Percentiles rank a stretch among this genome's conserved stretches.
These are phyloP conservation scores for Poeciliopsis retropinna DNA, from an alignment of 2,113 vertebrate genomes.

Conservation along the genomic window DNA sequence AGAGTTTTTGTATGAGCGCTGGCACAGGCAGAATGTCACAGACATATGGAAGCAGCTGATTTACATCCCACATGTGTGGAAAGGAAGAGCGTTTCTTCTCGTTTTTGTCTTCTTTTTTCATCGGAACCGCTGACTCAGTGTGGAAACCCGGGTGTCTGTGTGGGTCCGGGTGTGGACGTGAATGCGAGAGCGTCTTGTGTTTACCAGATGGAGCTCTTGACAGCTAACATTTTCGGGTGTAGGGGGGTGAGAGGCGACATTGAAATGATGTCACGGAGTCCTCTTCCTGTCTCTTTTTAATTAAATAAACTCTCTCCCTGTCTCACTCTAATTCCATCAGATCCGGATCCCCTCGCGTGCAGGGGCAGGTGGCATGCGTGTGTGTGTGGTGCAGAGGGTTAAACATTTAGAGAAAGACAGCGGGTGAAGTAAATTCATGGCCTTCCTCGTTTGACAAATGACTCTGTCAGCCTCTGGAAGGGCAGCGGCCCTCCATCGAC, in stretches of 20 bases:
- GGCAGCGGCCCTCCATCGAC: constrained; percentile 54
- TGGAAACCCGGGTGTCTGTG: background rate
- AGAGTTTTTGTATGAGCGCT: constrained; percentile 19
- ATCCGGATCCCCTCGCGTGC: constrained; percentile 44
- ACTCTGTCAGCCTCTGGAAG: constrained; percentile 69
- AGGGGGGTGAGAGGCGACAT: constrained; percentile 40
- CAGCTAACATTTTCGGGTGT: constrained; percentile 38
- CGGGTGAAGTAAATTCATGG: constrained; percentile 65
- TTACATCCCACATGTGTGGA: constrained; percentile 44
- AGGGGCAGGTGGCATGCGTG: constrained; percentile 41
- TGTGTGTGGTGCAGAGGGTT: constrained; percentile 52
- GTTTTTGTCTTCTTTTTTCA: background rate
- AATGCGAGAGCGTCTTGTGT: constrained; percentile 37
- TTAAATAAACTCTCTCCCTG: constrained; percentile 60
- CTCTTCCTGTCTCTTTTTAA: constrained; percentile 68
- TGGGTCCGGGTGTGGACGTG: constrained; percentile 8
- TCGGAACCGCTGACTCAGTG: constrained; percentile 43
- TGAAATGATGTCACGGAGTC: constrained; percentile 69
- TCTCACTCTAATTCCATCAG: constrained; percentile 65
- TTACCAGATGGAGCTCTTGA: constrained; percentile 69
- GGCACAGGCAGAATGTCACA: constrained; percentile 41
- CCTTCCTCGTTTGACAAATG: constrained; percentile 73
- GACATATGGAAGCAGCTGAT: constrained; percentile 48
- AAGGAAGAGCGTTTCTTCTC: constrained; percentile 1
- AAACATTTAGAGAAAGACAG: constrained; percentile 60